A percentile compares a stretch with the other conserved stretches of the same genome.
Evolutionary conservation across 2,797 vertebrate genomes (phyloP).

Genomic region (Amniataba percoides): DNA sequence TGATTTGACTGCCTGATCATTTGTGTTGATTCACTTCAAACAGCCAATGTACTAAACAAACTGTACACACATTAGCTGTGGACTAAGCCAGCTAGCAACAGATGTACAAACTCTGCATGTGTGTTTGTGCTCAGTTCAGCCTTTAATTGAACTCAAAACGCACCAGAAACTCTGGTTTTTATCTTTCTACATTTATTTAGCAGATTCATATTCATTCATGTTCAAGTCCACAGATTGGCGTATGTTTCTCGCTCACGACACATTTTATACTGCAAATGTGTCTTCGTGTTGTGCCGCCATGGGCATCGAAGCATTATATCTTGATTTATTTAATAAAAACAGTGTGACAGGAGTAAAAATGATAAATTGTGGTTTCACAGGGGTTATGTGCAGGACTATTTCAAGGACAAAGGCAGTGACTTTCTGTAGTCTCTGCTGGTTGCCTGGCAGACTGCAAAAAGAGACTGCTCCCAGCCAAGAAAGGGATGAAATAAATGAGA

Average conservation of each 20-base stretch:
- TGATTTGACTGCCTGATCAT: neutral
- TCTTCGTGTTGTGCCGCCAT: too few relatives aligned
- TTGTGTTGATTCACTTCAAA: neutral
- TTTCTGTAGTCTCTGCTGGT: neutral
- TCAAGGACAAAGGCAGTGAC: neutral
- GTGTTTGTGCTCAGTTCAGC: neutral
- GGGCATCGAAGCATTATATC: too few relatives aligned
- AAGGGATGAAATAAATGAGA: neutral
- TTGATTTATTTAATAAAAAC: neutral
- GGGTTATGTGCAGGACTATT: neutral
- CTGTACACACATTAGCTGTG: neutral
- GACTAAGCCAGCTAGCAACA: neutral
- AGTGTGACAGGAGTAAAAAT: neutral
- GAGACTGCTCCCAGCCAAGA: neutral
- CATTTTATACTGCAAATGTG: too few relatives aligned
- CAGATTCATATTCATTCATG: too few relatives aligned
- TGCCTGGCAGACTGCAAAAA: neutral
- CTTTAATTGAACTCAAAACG: neutral
- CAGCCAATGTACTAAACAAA: neutral
- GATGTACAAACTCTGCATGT: too few relatives aligned
- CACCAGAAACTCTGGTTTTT: neutral
- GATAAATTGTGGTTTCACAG: neutral
- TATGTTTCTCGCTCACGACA: too few relatives aligned
- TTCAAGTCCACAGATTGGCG: too few relatives aligned
- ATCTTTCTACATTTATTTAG: too few relatives aligned